Conservation (phyloP, 2,113 vertebrate genomes). For the Microtus pennsylvanicus region DNA sequence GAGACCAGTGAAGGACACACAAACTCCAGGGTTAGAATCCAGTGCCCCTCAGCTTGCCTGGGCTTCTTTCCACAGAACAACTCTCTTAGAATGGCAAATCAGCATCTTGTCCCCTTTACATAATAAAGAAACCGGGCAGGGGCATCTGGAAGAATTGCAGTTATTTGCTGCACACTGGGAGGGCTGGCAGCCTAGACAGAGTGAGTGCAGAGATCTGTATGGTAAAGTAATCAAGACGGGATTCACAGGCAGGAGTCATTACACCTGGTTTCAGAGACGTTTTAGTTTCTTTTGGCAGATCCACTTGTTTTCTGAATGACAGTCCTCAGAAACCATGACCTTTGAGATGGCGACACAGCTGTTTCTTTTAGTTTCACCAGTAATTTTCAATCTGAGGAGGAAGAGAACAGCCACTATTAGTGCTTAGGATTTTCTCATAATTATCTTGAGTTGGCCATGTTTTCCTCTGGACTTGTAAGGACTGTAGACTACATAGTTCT, state of each 20-base stretch:
- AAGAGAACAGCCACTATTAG: neutral
- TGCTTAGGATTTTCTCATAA: neutral
- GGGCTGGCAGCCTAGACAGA: neutral
- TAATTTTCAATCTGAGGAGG: neutral
- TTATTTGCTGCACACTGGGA: neutral
- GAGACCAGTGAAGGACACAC: neutral
- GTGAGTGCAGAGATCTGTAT: neutral
- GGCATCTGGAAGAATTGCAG: neutral
- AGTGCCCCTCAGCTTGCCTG: neutral
- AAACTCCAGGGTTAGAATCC: neutral
- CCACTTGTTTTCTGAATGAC: neutral
- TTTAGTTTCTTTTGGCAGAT: neutral
- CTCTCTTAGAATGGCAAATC: neutral
- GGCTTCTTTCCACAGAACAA: neutral
- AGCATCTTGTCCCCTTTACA: neutral
- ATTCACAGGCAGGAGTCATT: neutral
- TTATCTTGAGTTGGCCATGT: neutral
- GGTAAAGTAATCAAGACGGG: neutral
- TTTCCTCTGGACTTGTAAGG: neutral
- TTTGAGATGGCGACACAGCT: fast-evolving
- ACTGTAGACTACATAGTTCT: neutral
- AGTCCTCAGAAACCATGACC: fast-evolving
- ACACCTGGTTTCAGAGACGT: neutral
- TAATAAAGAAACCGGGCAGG: neutral
- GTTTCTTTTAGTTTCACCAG: fast-evolving